These are phyloP conservation scores for Periplaneta americana DNA, from an alignment of 1,140 invertebrate species.

Conservation along the genomic window DNA sequence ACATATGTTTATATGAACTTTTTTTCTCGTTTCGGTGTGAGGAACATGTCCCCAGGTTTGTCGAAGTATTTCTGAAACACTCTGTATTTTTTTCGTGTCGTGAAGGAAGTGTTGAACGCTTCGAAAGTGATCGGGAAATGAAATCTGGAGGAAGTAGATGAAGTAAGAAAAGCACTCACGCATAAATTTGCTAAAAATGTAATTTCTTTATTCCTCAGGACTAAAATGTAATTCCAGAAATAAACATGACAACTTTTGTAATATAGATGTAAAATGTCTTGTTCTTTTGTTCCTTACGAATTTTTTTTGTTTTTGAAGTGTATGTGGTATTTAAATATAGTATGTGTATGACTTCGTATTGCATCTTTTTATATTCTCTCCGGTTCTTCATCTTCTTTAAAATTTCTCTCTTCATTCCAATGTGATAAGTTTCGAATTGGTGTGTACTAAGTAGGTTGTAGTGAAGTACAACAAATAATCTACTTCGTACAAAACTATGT, in stretches of 20 bases:
- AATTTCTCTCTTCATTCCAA: background rate
- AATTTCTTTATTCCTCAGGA: background rate
- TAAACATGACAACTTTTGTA: background rate
- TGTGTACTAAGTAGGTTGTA: background rate
- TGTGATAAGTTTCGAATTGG: background rate
- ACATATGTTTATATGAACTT: too few species aligned
- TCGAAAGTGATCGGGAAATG: too few species aligned
- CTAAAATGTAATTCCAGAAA: background rate
- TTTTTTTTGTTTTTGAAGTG: background rate
- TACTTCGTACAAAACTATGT: background rate
- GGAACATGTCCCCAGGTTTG: too few species aligned
- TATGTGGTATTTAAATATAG: background rate
- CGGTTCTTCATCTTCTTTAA: background rate
- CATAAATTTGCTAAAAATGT: conserved; percentile 6
- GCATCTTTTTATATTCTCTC: background rate
- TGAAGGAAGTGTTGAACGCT: too few species aligned
- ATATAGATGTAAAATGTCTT: background rate
- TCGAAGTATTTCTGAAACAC: too few species aligned
- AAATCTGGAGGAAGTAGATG: too few species aligned
- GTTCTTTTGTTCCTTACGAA: background rate
- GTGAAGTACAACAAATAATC: background rate
- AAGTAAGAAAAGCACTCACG: too few species aligned
- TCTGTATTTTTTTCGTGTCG: too few species aligned
- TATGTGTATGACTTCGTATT: background rate
- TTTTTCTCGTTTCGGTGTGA: too few species aligned